Evolutionary conservation across 2,888 invertebrate genomes (phyloP), one percentile per base, ranked within the genome.

Genomic region (Opisthograptis luteolata): DNA sequence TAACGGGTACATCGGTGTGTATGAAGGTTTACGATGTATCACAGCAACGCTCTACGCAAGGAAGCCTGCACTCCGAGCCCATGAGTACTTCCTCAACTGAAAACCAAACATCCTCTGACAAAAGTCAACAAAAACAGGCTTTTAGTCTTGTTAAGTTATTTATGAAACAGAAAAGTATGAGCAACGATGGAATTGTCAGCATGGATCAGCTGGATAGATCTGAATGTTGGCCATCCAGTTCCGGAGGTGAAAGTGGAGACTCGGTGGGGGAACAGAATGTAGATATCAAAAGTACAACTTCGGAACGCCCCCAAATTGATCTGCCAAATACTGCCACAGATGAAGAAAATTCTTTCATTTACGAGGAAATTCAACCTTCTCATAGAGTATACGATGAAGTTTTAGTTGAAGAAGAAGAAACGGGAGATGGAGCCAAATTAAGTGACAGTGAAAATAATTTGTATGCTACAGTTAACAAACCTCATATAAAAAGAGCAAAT

Each of bases 121-220:
- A 88, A 78, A 91, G 86, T 65, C 89, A 87, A 82, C 92, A 93
- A 64, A 93, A 95, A 57, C 94, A 97, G 79, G 44, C 50, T n/a
- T 51, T 51, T 27, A 97, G 95, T 82, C 92, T 97, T 72, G 96
- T 97, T 30, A 96, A 96, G 81, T 90, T 97, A 60, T 97, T 97
- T 75, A 97, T 97, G 92, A 96, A 97, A 80, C 97, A 97, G 76
- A 96, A 96, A 79, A 96, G 96, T 77, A 93, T 93, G 87, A 95
- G 96, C 61, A 94, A 94, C 44, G 96, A 96, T 78, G 94, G 94
- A 47, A 94, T 94, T 65, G 92, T 93, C 65, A 93, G 93, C 43
- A 93, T 95, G 91, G 96, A 96, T 77, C 95, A 96, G 60, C 93
- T 96, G 30, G 89, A 90, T 55, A 74, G 86, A 59, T 95, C 95